Evolutionary conservation across 2,113 vertebrate species (phyloP), one percentile per base, ranked within the genome.

Genomic region (Charina bottae): DNA sequence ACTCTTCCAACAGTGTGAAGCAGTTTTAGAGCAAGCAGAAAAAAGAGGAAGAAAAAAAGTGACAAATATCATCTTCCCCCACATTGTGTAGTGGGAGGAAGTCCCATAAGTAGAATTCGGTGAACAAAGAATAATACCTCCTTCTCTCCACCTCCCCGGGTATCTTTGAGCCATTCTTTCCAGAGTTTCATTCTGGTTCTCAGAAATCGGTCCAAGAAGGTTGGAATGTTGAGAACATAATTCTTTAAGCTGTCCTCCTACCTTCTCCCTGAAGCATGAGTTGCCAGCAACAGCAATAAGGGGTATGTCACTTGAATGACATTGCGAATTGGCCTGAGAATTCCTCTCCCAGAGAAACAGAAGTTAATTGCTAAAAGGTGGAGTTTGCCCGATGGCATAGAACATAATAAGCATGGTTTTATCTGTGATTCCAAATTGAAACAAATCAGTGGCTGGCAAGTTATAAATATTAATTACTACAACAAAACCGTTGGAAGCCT

Each of bases 231-330:
- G 89, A 60, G 78, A 49, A 60, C 55, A 49, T 59, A 90, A 60
- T 56, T 90, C 55, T 59, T 84, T 26, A 78, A 90, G 53, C 53
- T 90, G 89, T 78, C 89, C 89, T 90, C 89, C 56, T 84, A 83
- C 89, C 56, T 46, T 84, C 8, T 84, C 78, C 17, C 37, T 84
- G 83, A 56, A 90, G 54, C 26, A 59, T n/a, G 26, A 90, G 83
- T 60, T 84, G 24, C 24, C 89, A 90, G n/a, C 56, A 46, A 84
- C 28, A 49, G 37, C 54, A 84, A 28, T 84, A 42, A 59, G 23
- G 33, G 55, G 55, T 37, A 84, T 17, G 37, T 84, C 58, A 10
- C 19, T 60, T 84, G 56, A 84, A 90, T 49, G 55, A 83, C 49
- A 83, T 83, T 56, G 55, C 37, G 53, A 86, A 55, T 55, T 86